phyloP scores from a whole-genome alignment of 2,113 vertebrate genomes.

The Ahaetulla prasina region DNA sequence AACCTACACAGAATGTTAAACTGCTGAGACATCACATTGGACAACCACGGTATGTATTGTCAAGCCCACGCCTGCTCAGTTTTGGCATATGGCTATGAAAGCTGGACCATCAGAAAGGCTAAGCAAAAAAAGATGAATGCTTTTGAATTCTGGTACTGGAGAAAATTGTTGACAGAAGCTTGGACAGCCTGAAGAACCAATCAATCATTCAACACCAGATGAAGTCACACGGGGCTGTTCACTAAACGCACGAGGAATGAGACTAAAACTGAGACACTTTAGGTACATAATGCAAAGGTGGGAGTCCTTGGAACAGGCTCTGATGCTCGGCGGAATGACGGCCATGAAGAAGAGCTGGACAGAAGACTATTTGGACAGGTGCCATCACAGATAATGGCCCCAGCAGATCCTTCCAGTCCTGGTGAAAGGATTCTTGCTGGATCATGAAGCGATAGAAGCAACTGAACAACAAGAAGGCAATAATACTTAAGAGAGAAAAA shows the following conservation, averaged over 20 bases:
- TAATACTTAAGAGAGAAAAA: background rate
- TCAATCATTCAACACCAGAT: background rate
- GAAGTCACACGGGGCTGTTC: background rate
- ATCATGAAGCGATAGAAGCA: background rate
- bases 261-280: background rate
- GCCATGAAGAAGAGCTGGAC: background rate
- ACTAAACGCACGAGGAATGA: background rate
- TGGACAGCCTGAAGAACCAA: background rate
- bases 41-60: background rate
- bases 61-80: background rate
- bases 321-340: background rate
- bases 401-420: background rate
- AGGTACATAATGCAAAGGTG: background rate
- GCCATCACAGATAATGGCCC: background rate
- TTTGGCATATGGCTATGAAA: background rate
- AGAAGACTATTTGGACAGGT: background rate
- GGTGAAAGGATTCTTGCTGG: background rate
- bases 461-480: background rate
- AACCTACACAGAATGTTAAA: background rate
- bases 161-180: background rate
- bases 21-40: background rate
- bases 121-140: background rate
- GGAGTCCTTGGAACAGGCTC: background rate
- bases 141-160: background rate
- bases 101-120: background rate